Conservation (phyloP, 2,888 invertebrate genomes). For the Elysia crispata region DNA sequence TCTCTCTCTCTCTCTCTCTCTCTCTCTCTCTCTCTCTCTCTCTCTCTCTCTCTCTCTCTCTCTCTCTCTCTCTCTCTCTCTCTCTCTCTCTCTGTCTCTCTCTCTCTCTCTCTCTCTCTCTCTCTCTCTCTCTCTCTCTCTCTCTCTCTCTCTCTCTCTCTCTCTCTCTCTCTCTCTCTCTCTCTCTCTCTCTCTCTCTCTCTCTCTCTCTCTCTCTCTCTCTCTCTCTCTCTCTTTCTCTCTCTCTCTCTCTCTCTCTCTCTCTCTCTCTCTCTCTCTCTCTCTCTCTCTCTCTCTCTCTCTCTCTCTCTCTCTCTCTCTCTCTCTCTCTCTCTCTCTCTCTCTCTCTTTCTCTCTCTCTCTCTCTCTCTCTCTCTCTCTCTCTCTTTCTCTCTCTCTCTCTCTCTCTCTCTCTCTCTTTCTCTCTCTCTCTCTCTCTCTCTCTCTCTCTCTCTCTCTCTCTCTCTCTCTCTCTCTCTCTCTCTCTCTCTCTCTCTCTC, state of each 20-base stretch:
- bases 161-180: too few relatives aligned
- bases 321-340: not conserved
- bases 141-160: not conserved
- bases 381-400: too few relatives aligned
- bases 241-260: too few relatives aligned
- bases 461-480: not conserved
- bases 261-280: not conserved
- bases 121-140: not conserved
- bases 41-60: conserved; percentile 3
- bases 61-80: conserved; percentile 22
- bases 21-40: conserved; percentile 14
- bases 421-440: not conserved
- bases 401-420: too few relatives aligned
- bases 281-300: not conserved
- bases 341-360: not conserved
- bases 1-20: not conserved
- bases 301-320: not conserved
- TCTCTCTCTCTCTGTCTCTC: conserved; percentile 30
- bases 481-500: conserved; percentile 12
- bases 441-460: conserved; percentile 3
- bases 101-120: not conserved
- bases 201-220: not conserved
- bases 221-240: not conserved
- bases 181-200: too few relatives aligned
- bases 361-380: too few relatives aligned